Evolutionary conservation across 2,113 vertebrate genomes (phyloP).

Genomic region (Centrocercus urophasianus): DNA sequence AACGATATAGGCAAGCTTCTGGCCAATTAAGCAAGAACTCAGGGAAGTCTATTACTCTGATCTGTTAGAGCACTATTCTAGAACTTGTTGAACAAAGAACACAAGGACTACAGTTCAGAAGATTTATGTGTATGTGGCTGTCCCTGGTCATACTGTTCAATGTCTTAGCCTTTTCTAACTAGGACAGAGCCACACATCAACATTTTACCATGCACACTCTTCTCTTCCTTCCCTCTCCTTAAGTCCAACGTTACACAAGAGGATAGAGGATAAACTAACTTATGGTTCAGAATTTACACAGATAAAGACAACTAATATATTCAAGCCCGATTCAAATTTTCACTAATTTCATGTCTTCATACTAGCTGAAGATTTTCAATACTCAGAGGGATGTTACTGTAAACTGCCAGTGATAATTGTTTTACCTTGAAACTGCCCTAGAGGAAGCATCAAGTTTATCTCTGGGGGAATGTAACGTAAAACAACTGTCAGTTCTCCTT

Average conservation of each 20-base stretch:
- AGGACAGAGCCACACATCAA: background rate
- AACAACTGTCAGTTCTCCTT: conserved; percentile 93
- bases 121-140: background rate
- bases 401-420: background rate
- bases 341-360: background rate
- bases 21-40: background rate
- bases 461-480: conserved; percentile 92
- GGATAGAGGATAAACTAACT: background rate
- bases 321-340: background rate
- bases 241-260: background rate
- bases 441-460: conserved; percentile 84
- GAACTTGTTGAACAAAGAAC: background rate
- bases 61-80: background rate
- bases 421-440: conserved; percentile 90
- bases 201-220: background rate
- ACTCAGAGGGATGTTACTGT: background rate
- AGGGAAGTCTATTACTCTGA: background rate
- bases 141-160: background rate
- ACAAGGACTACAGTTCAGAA: background rate
- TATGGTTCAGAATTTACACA: background rate
- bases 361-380: background rate
- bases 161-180: background rate
- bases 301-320: background rate
- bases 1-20: background rate
- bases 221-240: background rate